Evolutionary conservation across 2,888 invertebrate genomes (phyloP), one percentile per base, ranked within the genome.

Genomic region (Norana najaformis): DNA sequence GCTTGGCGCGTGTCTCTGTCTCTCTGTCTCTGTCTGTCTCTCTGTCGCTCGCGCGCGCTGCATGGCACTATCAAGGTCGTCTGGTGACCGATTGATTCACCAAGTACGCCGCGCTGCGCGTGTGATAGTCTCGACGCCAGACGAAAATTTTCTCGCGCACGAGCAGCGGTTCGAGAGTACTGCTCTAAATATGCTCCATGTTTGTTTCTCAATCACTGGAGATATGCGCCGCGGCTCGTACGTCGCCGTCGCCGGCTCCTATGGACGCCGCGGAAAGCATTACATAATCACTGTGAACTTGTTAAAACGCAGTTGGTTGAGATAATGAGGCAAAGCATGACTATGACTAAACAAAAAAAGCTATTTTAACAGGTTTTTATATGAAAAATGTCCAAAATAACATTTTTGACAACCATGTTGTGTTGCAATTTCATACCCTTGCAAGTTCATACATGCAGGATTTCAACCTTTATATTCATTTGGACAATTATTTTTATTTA

Each of bases 61-160:
- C n/a, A n/a, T 53, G 53, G 18, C 53, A 18, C 53, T 53, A 16
- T 53, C 85, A 85, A 85, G 85, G 85, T 36, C 85, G 85, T 85
- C 85, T 85, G 85, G 85, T 36, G 85, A 85, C 85, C 85, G 85
- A 85, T 35, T 37, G 35, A 85, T 85, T 85, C n/a, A 37, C 85
- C 34, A 37, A 85, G 85, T 20, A 37, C 85, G 37, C 20, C 35
- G 18, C 35, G 35, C 36, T 14, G 85, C 85, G 85, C 85, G 85
- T 85, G 85, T 37, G 37, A 85, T 85, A 85, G 20, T 14, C 85
- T 85, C 85, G 85, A 85, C 85, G 85, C 1, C 35, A 20, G 85
- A 8, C 36, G 36, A 69, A 69, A 69, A 69, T 69, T 69, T 69
- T 1, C n/a, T n/a, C n/a, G 3, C 8, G 69, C 69, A 69, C 69